Evolutionary conservation across 1,140 invertebrate genomes (phyloP).

Genomic region (Sitobion miscanthi): DNA sequence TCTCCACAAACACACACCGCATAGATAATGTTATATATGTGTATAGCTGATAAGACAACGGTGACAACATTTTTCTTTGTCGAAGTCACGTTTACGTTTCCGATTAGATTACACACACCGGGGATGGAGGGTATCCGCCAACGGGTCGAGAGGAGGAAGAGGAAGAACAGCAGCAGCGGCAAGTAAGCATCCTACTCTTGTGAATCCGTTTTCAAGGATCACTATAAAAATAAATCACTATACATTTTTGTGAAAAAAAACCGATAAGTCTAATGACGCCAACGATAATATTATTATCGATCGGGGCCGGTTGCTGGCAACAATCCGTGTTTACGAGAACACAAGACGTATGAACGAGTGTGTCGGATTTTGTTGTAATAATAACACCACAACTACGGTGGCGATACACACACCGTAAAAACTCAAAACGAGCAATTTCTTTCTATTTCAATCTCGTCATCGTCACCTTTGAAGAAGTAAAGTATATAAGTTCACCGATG

Average conservation of each 20-base stretch:
- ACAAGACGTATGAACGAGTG: not conserved
- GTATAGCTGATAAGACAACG: slow-evolving; percentile 33
- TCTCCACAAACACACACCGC: not conserved
- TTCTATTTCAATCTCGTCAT: slow-evolving; percentile 25
- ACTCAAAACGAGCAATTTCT: not conserved
- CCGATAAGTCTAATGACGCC: slow-evolving; percentile 53
- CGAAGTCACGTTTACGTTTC: slow-evolving; percentile 46
- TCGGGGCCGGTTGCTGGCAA: slow-evolving; percentile 46
- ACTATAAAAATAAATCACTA: slow-evolving; percentile 54
- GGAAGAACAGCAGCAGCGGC: not conserved
- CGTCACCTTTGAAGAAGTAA: not conserved
- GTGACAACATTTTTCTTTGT: slow-evolving; percentile 45
- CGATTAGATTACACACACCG: slow-evolving; percentile 34
- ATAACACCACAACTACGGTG: not conserved
- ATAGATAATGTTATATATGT: slow-evolving; percentile 7
- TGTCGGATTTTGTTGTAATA: slow-evolving; percentile 46
- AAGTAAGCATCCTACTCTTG: not conserved
- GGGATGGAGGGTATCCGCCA: not conserved
- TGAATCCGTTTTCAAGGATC: slow-evolving; percentile 38
- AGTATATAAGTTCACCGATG: not conserved
- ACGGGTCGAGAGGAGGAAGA: not conserved
- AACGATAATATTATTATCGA: slow-evolving; percentile 57
- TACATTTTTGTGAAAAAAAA: slow-evolving; percentile 22
- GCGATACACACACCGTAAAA: not conserved
- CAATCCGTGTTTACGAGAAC: slow-evolving; percentile 41